Evolutionary conservation across 23 tunicate genomes (phyloP).

Genomic region (Halocynthia roretzi): DNA sequence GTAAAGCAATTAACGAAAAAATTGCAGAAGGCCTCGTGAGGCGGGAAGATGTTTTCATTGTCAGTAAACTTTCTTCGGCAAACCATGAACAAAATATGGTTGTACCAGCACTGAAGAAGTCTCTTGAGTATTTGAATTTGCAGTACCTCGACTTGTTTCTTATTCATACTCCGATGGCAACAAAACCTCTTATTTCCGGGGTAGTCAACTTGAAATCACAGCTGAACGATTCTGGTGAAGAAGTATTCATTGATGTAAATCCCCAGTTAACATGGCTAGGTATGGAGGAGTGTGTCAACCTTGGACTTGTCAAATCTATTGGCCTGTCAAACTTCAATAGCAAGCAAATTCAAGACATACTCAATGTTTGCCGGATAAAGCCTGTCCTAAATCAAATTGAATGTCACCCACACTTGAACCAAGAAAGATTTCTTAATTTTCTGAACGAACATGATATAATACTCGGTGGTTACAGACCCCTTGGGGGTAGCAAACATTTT

Average conservation of each 20-base stretch:
- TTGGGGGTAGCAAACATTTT: constrained; percentile 45
- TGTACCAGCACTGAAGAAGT: constrained; percentile 61
- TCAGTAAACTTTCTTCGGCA: constrained; percentile 58
- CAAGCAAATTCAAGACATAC: constrained; percentile 42
- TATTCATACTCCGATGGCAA: constrained; percentile 77
- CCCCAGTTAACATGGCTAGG: constrained; percentile 75
- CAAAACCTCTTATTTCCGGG: constrained; percentile 32
- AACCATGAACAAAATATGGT: constrained; percentile 71
- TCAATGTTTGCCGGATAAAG: constrained; percentile 50
- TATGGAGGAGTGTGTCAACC: constrained; percentile 91
- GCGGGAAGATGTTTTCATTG: constrained; percentile 73
- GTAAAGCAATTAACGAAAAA: constrained; percentile 50
- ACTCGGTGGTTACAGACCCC: constrained; percentile 44
- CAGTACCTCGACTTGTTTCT: constrained; percentile 74
- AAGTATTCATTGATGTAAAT: constrained; percentile 51
- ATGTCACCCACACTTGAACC: constrained; percentile 64
- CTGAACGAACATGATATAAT: constrained; percentile 42
- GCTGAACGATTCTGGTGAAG: constrained; percentile 39
- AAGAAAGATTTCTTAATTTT: constrained; percentile 48
- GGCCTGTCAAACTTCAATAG: constrained; percentile 92
- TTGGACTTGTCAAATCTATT: constrained; percentile 60
- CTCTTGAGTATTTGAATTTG: constrained; percentile 44
- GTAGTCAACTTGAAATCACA: constrained; percentile 30
- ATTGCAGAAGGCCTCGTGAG: constrained; percentile 29
- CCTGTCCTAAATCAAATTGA: constrained; percentile 95